These are phyloP conservation scores for Eretmochelys imbricata DNA, from an alignment of 2,113 vertebrate genomes.

Conservation along the genomic window DNA sequence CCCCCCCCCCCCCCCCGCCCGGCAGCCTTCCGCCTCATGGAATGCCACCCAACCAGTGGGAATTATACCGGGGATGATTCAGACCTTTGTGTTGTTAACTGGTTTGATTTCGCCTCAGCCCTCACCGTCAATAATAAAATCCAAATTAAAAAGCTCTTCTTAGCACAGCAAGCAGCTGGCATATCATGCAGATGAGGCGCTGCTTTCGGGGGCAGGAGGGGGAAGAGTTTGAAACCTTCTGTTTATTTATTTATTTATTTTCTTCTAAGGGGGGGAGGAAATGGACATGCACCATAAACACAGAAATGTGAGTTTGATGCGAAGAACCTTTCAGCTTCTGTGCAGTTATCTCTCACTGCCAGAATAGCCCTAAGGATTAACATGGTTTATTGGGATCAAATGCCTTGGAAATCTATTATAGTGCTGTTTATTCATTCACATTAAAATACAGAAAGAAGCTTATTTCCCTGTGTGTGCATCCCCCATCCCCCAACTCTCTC, in stretches of 20 bases:
- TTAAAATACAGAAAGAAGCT: slow-evolving; percentile 74
- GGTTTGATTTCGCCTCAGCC: slow-evolving; percentile 8
- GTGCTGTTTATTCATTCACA: slow-evolving; percentile 72
- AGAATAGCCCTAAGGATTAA: slow-evolving; percentile 84
- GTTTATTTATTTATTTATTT: slow-evolving; percentile 7
- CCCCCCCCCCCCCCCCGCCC: too few relatives aligned
- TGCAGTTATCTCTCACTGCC: slow-evolving; percentile 81
- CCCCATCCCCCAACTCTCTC: not conserved
- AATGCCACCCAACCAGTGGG: not conserved
- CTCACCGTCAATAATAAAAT: slow-evolving; percentile 34
- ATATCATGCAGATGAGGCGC: not conserved
- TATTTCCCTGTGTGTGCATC: slow-evolving; percentile 38
- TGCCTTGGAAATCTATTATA: slow-evolving; percentile 77
- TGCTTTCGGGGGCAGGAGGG: not conserved
- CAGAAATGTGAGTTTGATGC: slow-evolving; percentile 73
- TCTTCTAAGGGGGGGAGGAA: not conserved
- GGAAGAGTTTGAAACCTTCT: slow-evolving; percentile 12
- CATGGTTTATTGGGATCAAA: slow-evolving; percentile 84
- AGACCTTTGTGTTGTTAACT: slow-evolving; percentile 3
- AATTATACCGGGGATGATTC: not conserved
- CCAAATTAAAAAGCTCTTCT: slow-evolving; percentile 15
- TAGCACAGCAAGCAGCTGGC: slow-evolving; percentile 5
- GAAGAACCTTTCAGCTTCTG: slow-evolving; percentile 79
- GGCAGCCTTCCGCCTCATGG: not conserved
- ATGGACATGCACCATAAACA: slow-evolving; percentile 65